Evolutionary conservation across 1,140 invertebrate species (phyloP).

Genomic region (Pteromalus puparum): DNA sequence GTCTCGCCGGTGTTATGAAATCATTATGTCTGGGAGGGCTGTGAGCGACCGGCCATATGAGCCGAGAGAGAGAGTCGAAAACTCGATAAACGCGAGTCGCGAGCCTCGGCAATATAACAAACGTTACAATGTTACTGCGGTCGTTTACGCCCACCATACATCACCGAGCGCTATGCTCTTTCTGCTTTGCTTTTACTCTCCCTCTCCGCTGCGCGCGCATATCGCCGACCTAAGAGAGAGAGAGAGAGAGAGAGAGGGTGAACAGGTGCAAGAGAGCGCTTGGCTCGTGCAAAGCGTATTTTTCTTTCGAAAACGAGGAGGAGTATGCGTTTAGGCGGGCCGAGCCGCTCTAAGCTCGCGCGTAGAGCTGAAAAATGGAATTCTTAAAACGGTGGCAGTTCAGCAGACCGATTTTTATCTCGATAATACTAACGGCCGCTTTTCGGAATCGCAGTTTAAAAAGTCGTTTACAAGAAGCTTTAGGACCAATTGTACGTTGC

Average conservation of each 20-base stretch:
- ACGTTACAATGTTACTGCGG: conserved; percentile 70
- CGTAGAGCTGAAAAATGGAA: conserved; percentile 15
- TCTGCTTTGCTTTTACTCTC: conserved; percentile 36
- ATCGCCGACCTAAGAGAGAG: too few relatives aligned
- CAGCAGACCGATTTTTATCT: conserved; percentile 1
- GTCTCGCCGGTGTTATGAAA: conserved; percentile 22
- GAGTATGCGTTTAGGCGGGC: neutral
- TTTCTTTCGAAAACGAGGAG: conserved; percentile 16
- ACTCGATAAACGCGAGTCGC: conserved; percentile 55
- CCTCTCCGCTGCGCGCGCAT: neutral
- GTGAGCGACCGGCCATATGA: neutral
- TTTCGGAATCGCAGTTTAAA: neutral
- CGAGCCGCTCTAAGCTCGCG: neutral
- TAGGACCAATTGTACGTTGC: too few relatives aligned
- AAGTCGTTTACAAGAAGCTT: neutral
- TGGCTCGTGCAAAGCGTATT: conserved; percentile 1
- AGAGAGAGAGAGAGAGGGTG: neutral
- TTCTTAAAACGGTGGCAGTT: conserved; percentile 11
- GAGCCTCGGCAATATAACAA: conserved; percentile 67
- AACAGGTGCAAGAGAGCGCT: conserved; percentile 7
- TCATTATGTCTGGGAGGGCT: conserved; percentile 27
- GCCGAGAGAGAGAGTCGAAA: conserved; percentile 6
- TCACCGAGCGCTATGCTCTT: conserved; percentile 55
- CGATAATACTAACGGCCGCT: neutral
- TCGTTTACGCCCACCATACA: conserved; percentile 69